Evolutionary conservation across 2,888 invertebrate genomes (phyloP).

Genomic region (Athetis lepigone): DNA sequence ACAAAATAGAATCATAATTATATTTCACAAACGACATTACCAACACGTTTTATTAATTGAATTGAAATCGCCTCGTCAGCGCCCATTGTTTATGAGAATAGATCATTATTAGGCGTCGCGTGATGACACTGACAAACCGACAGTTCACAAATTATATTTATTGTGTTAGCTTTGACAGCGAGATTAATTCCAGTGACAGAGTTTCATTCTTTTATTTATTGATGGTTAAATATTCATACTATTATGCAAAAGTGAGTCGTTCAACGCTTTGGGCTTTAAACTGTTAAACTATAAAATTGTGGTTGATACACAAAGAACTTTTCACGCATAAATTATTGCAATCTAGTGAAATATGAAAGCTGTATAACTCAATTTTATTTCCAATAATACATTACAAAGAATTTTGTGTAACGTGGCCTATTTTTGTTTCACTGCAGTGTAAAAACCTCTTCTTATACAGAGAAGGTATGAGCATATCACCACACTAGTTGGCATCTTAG

Average conservation of each 20-base stretch:
- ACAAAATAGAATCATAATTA: constrained; percentile 43
- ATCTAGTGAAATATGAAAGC: background rate
- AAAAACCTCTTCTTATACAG: too few species aligned
- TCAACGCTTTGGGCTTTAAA: constrained; percentile 4
- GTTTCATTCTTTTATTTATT: constrained; percentile 28
- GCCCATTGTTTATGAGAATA: constrained; percentile 51
- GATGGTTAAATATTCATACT: constrained; percentile 23
- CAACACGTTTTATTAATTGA: constrained; percentile 58
- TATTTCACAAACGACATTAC: constrained; percentile 46
- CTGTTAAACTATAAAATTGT: background rate
- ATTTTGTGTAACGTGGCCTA: too few species aligned
- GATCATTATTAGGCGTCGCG: constrained; percentile 59
- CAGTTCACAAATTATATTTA: constrained; percentile 60
- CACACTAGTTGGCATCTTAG: too few species aligned
- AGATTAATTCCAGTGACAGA: constrained; percentile 56
- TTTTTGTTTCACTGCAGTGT: too few species aligned
- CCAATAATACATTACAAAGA: too few species aligned
- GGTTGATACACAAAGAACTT: background rate
- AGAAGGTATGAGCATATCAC: too few species aligned
- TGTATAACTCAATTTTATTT: background rate
- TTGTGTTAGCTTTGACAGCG: constrained; percentile 49
- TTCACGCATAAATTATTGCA: background rate
- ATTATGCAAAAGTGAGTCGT: constrained; percentile 10
- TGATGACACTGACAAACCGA: constrained; percentile 54
- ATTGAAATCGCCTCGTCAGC: constrained; percentile 58